Conservation (phyloP, 1,140 invertebrate genomes). For the Tetramorium alpestre region DNA sequence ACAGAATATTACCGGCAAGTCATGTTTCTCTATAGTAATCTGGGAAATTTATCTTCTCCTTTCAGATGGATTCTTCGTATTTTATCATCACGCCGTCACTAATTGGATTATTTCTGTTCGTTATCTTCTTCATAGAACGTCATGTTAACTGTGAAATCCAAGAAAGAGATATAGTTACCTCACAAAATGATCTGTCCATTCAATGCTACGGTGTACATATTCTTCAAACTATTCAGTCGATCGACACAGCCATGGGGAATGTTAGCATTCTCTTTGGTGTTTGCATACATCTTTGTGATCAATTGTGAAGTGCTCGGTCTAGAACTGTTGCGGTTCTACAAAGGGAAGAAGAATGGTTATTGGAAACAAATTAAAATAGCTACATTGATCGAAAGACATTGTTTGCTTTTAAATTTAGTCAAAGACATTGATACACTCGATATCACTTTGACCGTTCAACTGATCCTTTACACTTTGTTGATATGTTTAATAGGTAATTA, state of each 20-base stretch:
- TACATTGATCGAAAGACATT: background rate
- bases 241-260: background rate
- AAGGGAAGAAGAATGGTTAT: background rate
- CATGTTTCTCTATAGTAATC: background rate
- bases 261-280: constrained; percentile 60
- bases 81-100: background rate
- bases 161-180: background rate
- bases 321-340: background rate
- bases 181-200: constrained; percentile 7
- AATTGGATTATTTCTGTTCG: background rate
- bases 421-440: background rate
- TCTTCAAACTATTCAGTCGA: background rate
- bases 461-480: background rate
- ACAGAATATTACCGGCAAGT: background rate
- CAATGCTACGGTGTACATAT: constrained; percentile 4
- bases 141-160: background rate
- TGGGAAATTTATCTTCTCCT: constrained; percentile 10
- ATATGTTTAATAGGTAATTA: constrained; percentile 64
- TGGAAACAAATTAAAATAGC: constrained; percentile 46
- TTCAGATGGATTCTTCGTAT: background rate
- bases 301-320: constrained; percentile 19
- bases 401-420: constrained; percentile 25
- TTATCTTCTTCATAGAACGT: background rate
- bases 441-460: constrained; percentile 25
- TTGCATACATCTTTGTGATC: constrained; percentile 22